Evolutionary conservation across 2,888 invertebrate species (phyloP), one percentile per base, ranked within the genome.

Genomic region (Physocephala rufipes): DNA sequence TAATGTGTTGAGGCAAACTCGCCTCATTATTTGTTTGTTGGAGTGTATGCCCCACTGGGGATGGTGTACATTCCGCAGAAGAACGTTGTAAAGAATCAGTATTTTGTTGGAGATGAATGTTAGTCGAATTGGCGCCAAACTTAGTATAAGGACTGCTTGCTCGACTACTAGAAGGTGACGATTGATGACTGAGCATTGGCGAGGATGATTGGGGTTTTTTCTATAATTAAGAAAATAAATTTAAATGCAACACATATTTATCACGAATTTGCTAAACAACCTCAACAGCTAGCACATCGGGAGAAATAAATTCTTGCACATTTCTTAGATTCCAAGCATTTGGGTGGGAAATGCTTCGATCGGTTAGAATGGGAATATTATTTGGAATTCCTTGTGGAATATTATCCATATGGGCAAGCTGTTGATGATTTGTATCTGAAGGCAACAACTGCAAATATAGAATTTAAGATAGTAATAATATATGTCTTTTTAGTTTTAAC

Each of bases 161-260:
- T 79, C 93, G 89, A 79, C 93, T 94, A 82, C 92, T 93, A 73
- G 92, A 91, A 61, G 94, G 94, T 59, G 95, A 94, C 67, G 92
- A 91, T 78, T 90, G 89, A 77, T 90, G 90, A 80, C 91, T 91
- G 82, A 92, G 89, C 84, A 92, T 89, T 15, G 93, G 93, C 64
- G 93, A 92, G 74, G 90, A 86, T 67, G 92, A 89, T 76, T 82
- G 85, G 15, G 88, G 87, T 62, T 89, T 89, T 80, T 88, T 81
- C 79, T 77, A 72, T 53, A 73, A 70, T 15, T 43, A 26, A 30
- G 21, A 47, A 47, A 28, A 53, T 43, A 43, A 43, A 30, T 19
- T 28, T 30, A 28, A 21, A 4, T 12, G n/a, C n/a, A n/a, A 9
- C 53, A 53, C 53, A 61, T 28, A 36, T 16, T n/a, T 4, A 16